phyloP scores from a whole-genome alignment of 2,797 vertebrate genomes.

The Fistularia commersonii region DNA sequence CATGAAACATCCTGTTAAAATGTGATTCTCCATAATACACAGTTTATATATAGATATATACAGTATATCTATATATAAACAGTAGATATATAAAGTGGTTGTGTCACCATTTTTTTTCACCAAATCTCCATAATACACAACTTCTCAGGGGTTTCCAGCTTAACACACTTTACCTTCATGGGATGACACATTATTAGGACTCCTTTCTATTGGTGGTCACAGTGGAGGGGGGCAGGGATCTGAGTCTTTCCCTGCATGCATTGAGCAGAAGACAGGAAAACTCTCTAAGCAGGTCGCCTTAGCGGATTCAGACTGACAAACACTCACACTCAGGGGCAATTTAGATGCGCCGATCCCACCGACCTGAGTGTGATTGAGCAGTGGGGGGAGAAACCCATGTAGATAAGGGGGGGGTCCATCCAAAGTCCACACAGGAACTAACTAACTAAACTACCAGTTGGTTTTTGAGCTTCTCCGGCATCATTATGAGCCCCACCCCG shows the following conservation, averaged over 20 bases:
- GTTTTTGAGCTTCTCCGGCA: constrained; percentile 37
- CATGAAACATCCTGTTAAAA: not conserved
- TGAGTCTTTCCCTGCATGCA: constrained; percentile 32
- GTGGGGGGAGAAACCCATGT: constrained; percentile 23
- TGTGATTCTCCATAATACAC: too few species aligned
- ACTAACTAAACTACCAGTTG: constrained; percentile 43
- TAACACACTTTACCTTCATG: not conserved
- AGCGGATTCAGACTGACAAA: constrained; percentile 30
- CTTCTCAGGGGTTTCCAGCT: not conserved
- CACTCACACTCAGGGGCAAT: constrained; percentile 35
- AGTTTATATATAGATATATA: too few species aligned
- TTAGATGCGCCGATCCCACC: constrained; percentile 21
- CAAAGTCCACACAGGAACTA: constrained; percentile 27
- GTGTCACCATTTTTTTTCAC: not conserved
- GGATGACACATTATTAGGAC: not conserved
- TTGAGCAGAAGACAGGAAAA: constrained; percentile 14
- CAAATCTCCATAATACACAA: too few species aligned
- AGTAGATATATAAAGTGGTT: not conserved
- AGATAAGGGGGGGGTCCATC: constrained; percentile 19
- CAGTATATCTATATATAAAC: too few species aligned
- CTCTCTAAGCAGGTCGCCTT: constrained; percentile 15
- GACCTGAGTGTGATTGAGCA: constrained; percentile 35
- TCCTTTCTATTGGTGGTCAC: not conserved
- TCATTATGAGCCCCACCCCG: constrained; percentile 46
- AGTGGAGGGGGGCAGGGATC: not conserved